Evolutionary conservation across 2,888 invertebrate species (phyloP).

Genomic region (Athalia cordata): DNA sequence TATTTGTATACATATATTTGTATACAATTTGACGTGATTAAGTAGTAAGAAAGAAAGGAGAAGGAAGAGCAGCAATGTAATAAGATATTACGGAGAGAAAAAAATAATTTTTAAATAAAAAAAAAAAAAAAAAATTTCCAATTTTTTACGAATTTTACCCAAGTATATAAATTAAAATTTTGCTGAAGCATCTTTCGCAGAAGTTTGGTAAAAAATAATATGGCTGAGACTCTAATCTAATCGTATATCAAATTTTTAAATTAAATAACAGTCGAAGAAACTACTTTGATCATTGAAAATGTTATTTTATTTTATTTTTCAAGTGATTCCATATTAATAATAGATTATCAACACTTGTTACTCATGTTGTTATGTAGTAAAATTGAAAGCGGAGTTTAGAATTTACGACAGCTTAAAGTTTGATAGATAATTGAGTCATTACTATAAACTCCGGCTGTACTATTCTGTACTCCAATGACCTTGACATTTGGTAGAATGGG

Average conservation of each 20-base stretch:
- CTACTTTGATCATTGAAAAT: conserved; percentile 5
- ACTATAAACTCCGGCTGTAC: no score
- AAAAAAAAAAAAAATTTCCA: neutral
- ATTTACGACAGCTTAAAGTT: no score
- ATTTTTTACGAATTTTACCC: conserved; percentile 10
- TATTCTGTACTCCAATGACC: no score
- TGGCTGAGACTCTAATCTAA: neutral
- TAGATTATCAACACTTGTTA: neutral
- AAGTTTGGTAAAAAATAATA: neutral
- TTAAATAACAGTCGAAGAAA: neutral
- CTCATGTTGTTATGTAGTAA: neutral
- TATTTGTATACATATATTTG: neutral
- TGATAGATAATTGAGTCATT: no score
- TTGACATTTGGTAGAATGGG: no score
- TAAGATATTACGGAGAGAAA: neutral
- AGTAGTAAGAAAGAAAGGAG: conserved; percentile 44
- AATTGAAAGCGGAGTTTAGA: neutral
- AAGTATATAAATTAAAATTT: conserved; percentile 3
- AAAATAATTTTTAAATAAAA: no score
- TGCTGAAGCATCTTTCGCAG: neutral
- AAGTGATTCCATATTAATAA: conserved; percentile 14
- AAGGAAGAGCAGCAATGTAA: conserved; percentile 16
- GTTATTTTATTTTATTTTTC: neutral
- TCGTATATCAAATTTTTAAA: neutral
- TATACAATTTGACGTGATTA: conserved; percentile 23